These are phyloP conservation scores for Hyperoplus immaculatus DNA, from an alignment of 2,797 vertebrate species.

Conservation along the genomic window DNA sequence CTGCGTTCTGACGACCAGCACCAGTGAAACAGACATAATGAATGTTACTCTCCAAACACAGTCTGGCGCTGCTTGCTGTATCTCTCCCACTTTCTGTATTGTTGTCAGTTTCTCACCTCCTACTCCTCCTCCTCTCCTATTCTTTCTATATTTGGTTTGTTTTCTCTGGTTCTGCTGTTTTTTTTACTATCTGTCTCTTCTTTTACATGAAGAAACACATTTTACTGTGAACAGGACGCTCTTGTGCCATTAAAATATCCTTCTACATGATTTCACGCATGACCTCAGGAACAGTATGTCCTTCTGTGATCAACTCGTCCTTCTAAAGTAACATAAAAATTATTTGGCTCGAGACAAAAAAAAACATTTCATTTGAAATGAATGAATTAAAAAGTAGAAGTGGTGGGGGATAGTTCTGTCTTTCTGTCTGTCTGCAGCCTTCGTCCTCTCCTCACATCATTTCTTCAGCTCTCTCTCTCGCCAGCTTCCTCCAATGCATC, in stretches of 20 bases:
- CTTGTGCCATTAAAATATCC: slow-evolving; percentile 36
- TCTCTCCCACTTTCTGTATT: slow-evolving; percentile 51
- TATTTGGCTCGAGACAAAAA: slow-evolving; percentile 50
- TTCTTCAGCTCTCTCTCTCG: slow-evolving; percentile 40
- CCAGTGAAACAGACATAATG: slow-evolving; percentile 71
- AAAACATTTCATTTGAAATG: slow-evolving; percentile 56
- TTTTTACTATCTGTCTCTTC: neutral
- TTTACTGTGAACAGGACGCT: slow-evolving; percentile 1
- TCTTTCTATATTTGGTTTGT: slow-evolving; percentile 14
- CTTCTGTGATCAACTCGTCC: slow-evolving; percentile 38
- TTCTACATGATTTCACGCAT: slow-evolving; percentile 45
- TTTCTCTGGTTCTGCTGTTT: neutral
- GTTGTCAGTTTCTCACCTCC: slow-evolving; percentile 24
- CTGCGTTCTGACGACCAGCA: slow-evolving; percentile 62
- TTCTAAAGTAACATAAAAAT: slow-evolving; percentile 39
- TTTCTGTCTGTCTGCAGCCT: slow-evolving; percentile 28
- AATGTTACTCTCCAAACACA: slow-evolving; percentile 65
- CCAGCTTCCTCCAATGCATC: slow-evolving; percentile 61
- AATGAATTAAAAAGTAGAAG: slow-evolving; percentile 61
- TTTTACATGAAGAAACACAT: slow-evolving; percentile 28
- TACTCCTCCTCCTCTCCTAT: slow-evolving; percentile 6
- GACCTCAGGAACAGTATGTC: slow-evolving; percentile 35
- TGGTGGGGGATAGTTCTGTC: slow-evolving; percentile 50
- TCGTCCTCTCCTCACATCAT: slow-evolving; percentile 55
- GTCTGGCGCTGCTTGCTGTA: slow-evolving; percentile 54